Conservation (phyloP, 1,140 invertebrate species). For the Sycobia sp. region DNA sequence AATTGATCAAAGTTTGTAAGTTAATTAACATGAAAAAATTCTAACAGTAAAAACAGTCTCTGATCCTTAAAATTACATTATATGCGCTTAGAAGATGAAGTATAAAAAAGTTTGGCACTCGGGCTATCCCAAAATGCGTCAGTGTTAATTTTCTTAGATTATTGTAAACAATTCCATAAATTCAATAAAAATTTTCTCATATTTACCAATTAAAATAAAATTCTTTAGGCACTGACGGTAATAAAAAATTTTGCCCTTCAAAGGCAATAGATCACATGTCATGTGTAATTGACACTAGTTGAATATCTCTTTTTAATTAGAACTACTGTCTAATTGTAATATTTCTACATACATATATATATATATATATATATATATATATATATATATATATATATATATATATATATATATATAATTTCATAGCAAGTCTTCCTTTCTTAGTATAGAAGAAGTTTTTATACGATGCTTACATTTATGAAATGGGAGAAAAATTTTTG, state of each 20-base stretch:
- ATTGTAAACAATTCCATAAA: conserved; percentile 3
- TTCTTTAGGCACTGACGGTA: conserved; percentile 27
- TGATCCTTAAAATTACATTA: neutral
- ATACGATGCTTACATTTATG: too few relatives aligned
- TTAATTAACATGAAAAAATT: neutral
- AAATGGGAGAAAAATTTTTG: too few relatives aligned
- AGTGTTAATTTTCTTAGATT: conserved; percentile 6
- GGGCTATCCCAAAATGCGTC: conserved; percentile 22
- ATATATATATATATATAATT: neutral
- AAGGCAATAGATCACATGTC: conserved; percentile 24
- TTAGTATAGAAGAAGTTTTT: neutral
- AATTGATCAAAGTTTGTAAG: neutral
- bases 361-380: too few relatives aligned
- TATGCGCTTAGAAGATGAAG: neutral
- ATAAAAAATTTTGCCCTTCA: conserved; percentile 7
- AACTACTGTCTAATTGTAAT: neutral
- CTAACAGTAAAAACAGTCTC: conserved; percentile 23
- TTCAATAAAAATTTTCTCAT: conserved; percentile 2
- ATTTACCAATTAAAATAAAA: neutral
- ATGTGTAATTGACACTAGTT: conserved; percentile 22
- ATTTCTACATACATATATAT: neutral
- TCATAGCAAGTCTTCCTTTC: too few relatives aligned
- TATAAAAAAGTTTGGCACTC: conserved; percentile 26
- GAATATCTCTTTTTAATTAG: conserved; percentile 14
- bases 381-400: too few relatives aligned